These are phyloP conservation scores for Andrena fulva DNA, from an alignment of 2,888 invertebrate species.

Conservation along the genomic window DNA sequence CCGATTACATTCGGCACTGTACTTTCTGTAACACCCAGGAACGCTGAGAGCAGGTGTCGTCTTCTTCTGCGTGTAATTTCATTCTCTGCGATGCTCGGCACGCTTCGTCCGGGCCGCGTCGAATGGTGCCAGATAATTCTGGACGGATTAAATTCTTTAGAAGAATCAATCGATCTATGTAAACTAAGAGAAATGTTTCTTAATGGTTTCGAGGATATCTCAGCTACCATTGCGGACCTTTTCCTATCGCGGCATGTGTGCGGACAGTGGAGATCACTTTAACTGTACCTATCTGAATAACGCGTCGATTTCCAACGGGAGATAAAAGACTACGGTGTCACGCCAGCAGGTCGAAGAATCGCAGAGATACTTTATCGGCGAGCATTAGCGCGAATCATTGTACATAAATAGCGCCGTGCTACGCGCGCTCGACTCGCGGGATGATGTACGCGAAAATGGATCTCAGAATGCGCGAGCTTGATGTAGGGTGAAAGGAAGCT, in stretches of 20 bases:
- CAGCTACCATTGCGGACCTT: too few relatives aligned
- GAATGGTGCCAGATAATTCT: background rate
- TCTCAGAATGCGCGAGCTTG: conserved; percentile 7
- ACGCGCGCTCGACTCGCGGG: conserved; percentile 4
- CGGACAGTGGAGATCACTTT: too few relatives aligned
- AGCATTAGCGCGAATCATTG: conserved; percentile 5
- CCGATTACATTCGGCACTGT: background rate
- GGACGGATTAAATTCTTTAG: too few relatives aligned
- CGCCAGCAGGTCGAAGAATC: background rate
- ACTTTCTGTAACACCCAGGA: background rate
- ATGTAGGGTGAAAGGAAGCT: conserved; percentile 5
- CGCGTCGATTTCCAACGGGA: too few relatives aligned
- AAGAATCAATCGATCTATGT: too few relatives aligned
- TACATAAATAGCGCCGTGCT: conserved; percentile 17
- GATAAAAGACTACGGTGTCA: too few relatives aligned
- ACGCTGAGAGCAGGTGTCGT: background rate
- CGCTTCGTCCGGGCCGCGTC: background rate
- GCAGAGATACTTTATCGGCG: background rate
- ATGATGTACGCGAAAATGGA: background rate
- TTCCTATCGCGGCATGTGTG: too few relatives aligned
- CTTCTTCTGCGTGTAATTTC: conserved; percentile 21
- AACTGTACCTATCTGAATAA: too few relatives aligned
- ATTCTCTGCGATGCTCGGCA: background rate
- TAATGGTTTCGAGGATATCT: too few relatives aligned
- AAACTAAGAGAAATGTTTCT: too few relatives aligned